Percentiles rank a stretch among this genome's conserved stretches.
phyloP scores from a whole-genome alignment of 2,797 vertebrate genomes.

The Falco naumanni region DNA sequence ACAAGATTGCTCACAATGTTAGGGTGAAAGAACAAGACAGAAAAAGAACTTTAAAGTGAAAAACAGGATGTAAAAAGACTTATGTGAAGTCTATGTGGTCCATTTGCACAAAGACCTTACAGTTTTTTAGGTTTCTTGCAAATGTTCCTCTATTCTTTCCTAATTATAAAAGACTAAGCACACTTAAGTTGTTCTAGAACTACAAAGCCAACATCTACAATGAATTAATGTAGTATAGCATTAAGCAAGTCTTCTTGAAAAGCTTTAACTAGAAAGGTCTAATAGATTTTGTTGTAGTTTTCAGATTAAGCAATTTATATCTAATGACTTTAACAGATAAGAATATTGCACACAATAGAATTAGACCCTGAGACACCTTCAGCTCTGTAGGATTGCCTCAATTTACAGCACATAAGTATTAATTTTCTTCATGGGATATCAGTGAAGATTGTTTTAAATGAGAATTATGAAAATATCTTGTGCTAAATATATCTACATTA shows the following conservation, averaged over 20 bases:
- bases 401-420: not conserved
- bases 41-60: not conserved
- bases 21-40: not conserved
- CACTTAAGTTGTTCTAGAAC: not conserved
- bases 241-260: not conserved
- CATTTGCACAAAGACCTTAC: not conserved
- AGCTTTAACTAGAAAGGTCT: not conserved
- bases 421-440: not conserved
- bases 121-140: not conserved
- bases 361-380: not conserved
- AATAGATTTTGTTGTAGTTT: not conserved
- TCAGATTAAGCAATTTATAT: slow-evolving; percentile 12
- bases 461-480: not conserved
- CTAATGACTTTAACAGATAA: not conserved
- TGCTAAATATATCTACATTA: not conserved
- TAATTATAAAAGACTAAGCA: not conserved
- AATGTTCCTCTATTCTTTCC: not conserved
- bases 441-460: not conserved
- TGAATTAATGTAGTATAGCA: not conserved
- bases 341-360: not conserved
- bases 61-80: not conserved
- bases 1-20: not conserved
- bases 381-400: not conserved
- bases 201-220: not conserved
- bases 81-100: not conserved